These are phyloP conservation scores for Drosophila littoralis DNA, from an alignment of 1,140 invertebrate species.

Conservation along the genomic window DNA sequence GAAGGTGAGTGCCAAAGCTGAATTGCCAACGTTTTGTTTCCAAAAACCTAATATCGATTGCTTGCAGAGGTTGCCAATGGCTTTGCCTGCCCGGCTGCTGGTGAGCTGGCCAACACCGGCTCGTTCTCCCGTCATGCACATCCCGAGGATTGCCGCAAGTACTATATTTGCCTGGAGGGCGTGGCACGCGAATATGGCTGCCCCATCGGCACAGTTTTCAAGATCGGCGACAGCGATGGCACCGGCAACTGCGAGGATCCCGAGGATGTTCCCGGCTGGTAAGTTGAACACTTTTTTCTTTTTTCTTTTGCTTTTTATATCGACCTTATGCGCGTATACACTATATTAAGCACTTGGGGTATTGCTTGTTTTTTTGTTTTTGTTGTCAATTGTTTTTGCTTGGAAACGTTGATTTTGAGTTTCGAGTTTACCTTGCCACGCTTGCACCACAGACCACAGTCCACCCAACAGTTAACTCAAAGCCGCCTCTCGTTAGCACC, in stretches of 20 bases:
- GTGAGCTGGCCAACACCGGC: conserved; percentile 91
- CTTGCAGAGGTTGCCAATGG: conserved; percentile 93
- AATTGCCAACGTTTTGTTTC: no score
- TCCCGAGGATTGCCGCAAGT: conserved; percentile 97
- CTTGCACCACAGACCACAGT: conserved; percentile 49
- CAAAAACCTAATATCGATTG: not conserved
- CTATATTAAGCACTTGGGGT: conserved; percentile 46
- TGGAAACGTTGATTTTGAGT: conserved; percentile 27
- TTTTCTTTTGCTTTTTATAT: not conserved
- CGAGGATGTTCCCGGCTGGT: conserved; percentile 97
- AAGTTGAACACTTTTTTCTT: conserved; percentile 85
- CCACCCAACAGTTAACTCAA: conserved; percentile 4
- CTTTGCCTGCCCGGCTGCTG: conserved; percentile 93
- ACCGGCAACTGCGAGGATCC: conserved; percentile 96
- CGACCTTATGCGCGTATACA: conserved; percentile 11
- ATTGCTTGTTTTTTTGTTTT: conserved; percentile 27
- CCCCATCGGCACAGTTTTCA: conserved; percentile 97
- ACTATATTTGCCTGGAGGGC: conserved; percentile 96
- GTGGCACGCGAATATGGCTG: conserved; percentile 96
- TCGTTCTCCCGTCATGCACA: conserved; percentile 97
- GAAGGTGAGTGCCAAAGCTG: conserved; percentile 87
- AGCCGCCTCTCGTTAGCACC: conserved; percentile 5
- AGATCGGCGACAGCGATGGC: conserved; percentile 94
- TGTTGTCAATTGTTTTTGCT: conserved; percentile 41
- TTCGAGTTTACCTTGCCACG: conserved; percentile 35